Base-by-base conservation (phyloP, 2,797 vertebrate genomes). In the Channallabes apus region DNA sequence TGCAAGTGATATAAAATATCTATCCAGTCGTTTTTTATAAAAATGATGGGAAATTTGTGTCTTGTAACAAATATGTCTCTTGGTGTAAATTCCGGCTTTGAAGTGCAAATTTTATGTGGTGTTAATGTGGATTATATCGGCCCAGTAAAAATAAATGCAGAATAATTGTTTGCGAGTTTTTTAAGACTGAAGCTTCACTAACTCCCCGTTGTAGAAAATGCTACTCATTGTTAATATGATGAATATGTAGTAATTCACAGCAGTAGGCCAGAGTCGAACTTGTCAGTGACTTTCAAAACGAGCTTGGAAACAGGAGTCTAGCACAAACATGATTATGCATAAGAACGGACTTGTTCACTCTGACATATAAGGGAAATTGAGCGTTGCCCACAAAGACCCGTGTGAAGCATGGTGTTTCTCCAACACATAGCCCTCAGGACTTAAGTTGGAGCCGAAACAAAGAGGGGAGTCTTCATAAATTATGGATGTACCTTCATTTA, bases 401-500 rank as follows among this genome's bases (percentile, higher is more conserved):
- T 82, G 82, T 83, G 59, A n/a, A 51, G 22, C 69, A 15, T 46
- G 38, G 38, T n/a, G 72, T 51, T 54, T 83, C 69, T 67, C 77
- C 29, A 71, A 56, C 77, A 56, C 77, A 72, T 71, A 88, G 80
- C 82, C 88, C 59, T 68, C 68, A 77, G 86, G 84, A 83, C 77
- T 81, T 29, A 59, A 85, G 75, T 71, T 83, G 54, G 46, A 86
- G 69, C 87, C 84, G 80, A 88, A 88, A 90, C 86, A 90, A 76
- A 87, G 85, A 71, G 84, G 83, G 80, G 8, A 77, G 32, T 71
- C 80, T 80, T 90, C 89, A 88, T 92, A 89, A 89, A 90, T 93
- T 90, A 93, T 92, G 85, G 88, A 92, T 91, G 90, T 83, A 88
- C 82, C 89, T 90, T 91, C 90, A 90, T 84, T 88, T 88, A 80